Conservation (phyloP, 2,113 vertebrate species). For the Mus spicilegus region DNA sequence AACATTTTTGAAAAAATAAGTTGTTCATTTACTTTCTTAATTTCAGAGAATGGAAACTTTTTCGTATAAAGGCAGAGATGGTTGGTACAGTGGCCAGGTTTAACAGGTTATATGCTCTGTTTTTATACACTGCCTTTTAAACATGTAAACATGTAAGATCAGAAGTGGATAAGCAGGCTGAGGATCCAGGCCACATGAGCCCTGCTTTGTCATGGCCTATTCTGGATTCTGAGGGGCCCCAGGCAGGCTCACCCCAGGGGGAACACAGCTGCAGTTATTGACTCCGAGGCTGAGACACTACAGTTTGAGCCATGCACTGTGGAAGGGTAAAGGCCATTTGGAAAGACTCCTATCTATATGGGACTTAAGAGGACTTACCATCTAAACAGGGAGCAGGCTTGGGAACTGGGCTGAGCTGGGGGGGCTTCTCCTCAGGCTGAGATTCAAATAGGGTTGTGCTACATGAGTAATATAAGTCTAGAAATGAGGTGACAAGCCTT, state of each 20-base stretch:
- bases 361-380: background rate
- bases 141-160: slow-evolving; percentile 1
- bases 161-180: background rate
- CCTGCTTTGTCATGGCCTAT: background rate
- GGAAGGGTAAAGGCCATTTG: background rate
- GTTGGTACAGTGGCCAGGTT: background rate
- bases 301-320: background rate
- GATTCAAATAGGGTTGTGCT: background rate
- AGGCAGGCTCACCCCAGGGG: background rate
- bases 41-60: background rate
- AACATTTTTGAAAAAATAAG: background rate
- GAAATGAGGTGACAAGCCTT: background rate
- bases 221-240: background rate
- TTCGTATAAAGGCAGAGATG: background rate
- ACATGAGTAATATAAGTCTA: background rate
- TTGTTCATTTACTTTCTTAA: background rate
- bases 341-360: background rate
- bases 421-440: background rate
- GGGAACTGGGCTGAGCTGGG: background rate
- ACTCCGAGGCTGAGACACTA: background rate
- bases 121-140: background rate
- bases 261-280: background rate
- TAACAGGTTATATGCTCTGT: background rate
- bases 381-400: background rate
- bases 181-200: background rate